These are phyloP conservation scores for Lasioglossum oenotherae DNA, from an alignment of 2,888 invertebrate species.

Conservation along the genomic window DNA sequence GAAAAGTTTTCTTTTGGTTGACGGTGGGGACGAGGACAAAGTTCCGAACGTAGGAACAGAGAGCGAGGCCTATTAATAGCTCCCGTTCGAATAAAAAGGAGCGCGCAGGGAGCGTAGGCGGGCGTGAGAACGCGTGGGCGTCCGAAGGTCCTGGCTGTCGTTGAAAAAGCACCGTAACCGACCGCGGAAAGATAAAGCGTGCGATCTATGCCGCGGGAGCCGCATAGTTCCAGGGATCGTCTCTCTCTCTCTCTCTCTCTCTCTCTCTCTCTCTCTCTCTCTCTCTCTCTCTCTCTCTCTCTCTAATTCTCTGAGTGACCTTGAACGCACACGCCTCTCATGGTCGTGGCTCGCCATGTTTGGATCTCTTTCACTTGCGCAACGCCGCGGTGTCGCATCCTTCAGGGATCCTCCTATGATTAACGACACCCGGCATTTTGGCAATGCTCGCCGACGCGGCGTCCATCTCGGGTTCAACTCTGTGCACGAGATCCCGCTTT, in stretches of 20 bases:
- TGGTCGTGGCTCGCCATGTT: constrained; percentile 41
- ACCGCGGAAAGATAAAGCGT: constrained; percentile 28
- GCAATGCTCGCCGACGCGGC: constrained; percentile 9
- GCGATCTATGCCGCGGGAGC: constrained; percentile 19
- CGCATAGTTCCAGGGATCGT: neutral
- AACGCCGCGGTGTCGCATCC: constrained; percentile 34
- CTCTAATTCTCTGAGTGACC: neutral
- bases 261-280: too few relatives aligned
- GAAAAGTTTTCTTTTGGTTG: neutral
- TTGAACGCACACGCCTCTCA: constrained; percentile 10
- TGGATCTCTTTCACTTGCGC: constrained; percentile 42
- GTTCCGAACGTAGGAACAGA: constrained; percentile 7
- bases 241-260: neutral
- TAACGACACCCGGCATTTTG: constrained; percentile 32
- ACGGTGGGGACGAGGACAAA: constrained; percentile 8
- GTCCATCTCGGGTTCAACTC: constrained; percentile 3
- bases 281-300: neutral
- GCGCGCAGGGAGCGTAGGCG: constrained; percentile 26
- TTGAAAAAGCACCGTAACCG: constrained; percentile 45
- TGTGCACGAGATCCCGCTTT: constrained; percentile 24
- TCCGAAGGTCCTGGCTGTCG: constrained; percentile 51
- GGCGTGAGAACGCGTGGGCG: constrained; percentile 60
- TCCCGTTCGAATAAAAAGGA: constrained; percentile 37
- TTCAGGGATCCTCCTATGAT: constrained; percentile 53
- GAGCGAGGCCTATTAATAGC: constrained; percentile 6